These are phyloP conservation scores for Seriola dumerili DNA, from an alignment of 2,113 vertebrate species.

Conservation along the genomic window DNA sequence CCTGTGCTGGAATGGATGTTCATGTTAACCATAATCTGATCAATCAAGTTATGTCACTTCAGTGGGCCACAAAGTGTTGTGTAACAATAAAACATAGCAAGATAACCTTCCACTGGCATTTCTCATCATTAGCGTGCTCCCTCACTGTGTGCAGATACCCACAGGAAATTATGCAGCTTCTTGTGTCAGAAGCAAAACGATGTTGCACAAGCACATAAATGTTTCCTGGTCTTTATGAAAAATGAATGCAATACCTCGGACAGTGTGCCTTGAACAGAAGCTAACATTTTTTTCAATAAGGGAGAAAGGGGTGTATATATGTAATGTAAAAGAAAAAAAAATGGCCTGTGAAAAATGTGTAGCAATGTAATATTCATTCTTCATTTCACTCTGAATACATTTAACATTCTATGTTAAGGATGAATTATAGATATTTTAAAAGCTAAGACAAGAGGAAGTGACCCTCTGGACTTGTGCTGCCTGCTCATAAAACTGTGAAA, in stretches of 20 bases:
- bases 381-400: conserved; percentile 48
- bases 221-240: conserved; percentile 54
- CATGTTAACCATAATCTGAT: conserved; percentile 21
- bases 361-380: conserved; percentile 70
- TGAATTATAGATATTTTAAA: conserved; percentile 79
- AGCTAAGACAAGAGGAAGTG: conserved; percentile 50
- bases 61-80: conserved; percentile 4
- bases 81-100: conserved; percentile 1
- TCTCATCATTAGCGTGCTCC: conserved; percentile 60
- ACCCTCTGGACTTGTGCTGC: conserved; percentile 12
- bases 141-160: conserved; percentile 34
- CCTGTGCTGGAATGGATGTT: not conserved
- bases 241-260: conserved; percentile 56
- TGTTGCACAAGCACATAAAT: conserved; percentile 40
- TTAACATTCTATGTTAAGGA: conserved; percentile 55
- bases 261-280: conserved; percentile 36
- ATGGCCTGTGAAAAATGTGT: conserved; percentile 23
- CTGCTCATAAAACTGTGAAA: conserved; percentile 26
- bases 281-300: conserved; percentile 47
- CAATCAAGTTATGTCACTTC: conserved; percentile 39
- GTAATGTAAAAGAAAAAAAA: conserved; percentile 44
- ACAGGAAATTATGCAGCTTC: conserved; percentile 38
- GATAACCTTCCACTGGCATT: conserved; percentile 29
- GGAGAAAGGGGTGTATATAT: conserved; percentile 13
- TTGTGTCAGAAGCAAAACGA: conserved; percentile 21